Evolutionary conservation across 2,797 vertebrate genomes (phyloP), one percentile per base, ranked within the genome.

Genomic region (Enteromius thamalakanensis): DNA sequence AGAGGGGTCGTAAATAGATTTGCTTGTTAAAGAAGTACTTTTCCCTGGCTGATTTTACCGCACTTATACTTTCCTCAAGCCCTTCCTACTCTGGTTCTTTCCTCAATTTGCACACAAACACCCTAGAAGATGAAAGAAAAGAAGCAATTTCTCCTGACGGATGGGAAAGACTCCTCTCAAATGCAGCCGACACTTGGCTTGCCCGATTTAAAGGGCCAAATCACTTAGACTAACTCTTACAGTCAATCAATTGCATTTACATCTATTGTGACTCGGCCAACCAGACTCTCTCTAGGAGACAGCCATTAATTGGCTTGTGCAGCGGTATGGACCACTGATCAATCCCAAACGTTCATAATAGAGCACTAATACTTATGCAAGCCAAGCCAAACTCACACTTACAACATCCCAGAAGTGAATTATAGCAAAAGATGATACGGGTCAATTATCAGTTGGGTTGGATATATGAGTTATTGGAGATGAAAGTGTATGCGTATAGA

Each of bases 231-330:
- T 64, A 82, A 86, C 82, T 85, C 42, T 70, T 80, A 42, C 8
- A 84, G 78, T 74, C 76, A 84, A 87, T 87, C 86, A 85, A 76
- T 81, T 62, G 71, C 79, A 87, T 87, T 89, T 84, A 85, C 85
- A 84, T 85, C 79, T 87, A 68, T 80, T 84, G 62, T 29, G 71
- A 74, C 76, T 84, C 79, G 55, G 34, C 76, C 55, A 51, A 53
- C 70, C 60, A 80, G 68, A 32, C 69, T 77, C 78, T 64, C 53
- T 67, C 69, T 70, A 32, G 51, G 85, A 86, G 80, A 82, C 71
- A 51, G 71, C 49, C 77, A 84, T 80, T 83, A 86, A 85, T 81
- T 81, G 78, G 69, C 78, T 62, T 70, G 71, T 88, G 70, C 71
- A 76, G 62, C 79, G 85, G 34, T 40, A 81, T 21, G 47, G 60